Evolutionary conservation across 2,113 vertebrate genomes (phyloP), one percentile per base, ranked within the genome.

Genomic region (Seriola rivoliana): DNA sequence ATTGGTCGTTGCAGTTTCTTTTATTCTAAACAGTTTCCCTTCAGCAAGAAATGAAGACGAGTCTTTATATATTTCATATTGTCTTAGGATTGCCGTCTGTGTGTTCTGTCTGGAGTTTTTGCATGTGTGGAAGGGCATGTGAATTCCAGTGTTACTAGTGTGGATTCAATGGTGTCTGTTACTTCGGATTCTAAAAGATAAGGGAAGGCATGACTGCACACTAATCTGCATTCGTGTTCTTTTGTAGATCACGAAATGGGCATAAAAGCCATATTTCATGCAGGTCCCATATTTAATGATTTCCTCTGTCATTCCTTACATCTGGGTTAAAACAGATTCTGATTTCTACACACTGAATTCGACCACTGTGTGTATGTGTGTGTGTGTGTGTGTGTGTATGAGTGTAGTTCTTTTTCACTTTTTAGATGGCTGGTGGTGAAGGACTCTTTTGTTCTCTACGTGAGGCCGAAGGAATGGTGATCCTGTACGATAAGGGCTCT

Each of bases 401-500:
- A 54, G 29, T 71, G 40, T 63, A 19, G 78, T 64, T 82, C 66
- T 48, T 8, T 29, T 71, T 38, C 48, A 75, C 68, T 68, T 88
- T 92, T 75, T 74, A 92, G 91, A 88, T 88, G 84, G 86, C 85
- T 93, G 85, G 74, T 90, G 85, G 89, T 86, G 73, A 93, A 92
- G 85, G 90, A 91, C 58, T 92, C 87, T 76, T 95, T 95, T 95
- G 85, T 95, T 91, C 93, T 94, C 89, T 77, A 85, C 90, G 81
- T 94, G 94, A 89, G 91, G 88, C 92, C 88, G 9, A 75, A 87
- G 71, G 85, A 79, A 86, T 73, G 19, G 88, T 88, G 88, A 92
- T 92, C 78, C 88, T 92, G 46, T 93, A 88, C 75, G 94, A 95
- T 92, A 95, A 93, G 80, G 91, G 89, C 68, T 89, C 89, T 82